Conservation (phyloP, 2,888 invertebrate genomes). For the Exephanes ischioxanthus region DNA sequence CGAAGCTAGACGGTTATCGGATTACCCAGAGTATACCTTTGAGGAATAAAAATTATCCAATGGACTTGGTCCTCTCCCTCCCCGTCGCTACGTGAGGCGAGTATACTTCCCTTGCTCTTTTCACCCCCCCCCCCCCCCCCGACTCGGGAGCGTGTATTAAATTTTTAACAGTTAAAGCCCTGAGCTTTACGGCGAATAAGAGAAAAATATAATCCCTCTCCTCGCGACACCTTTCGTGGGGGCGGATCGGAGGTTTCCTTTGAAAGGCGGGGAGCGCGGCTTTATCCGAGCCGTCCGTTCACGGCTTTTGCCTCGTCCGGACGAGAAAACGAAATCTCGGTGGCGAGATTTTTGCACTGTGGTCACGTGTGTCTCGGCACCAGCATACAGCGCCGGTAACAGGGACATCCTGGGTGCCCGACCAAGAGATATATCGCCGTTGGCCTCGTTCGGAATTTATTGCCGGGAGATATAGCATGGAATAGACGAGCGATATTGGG, state of each 20-base stretch:
- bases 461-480: conserved; percentile 42
- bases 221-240: not conserved
- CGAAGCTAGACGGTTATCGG: conserved; percentile 40
- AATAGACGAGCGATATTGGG: not conserved
- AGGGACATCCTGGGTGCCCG: not conserved
- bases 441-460: conserved; percentile 61
- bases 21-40: conserved; percentile 48
- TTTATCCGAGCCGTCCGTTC: conserved; percentile 1
- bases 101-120: conserved; percentile 11
- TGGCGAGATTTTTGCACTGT: conserved; percentile 28
- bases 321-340: conserved; percentile 29
- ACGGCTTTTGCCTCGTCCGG: conserved; percentile 17
- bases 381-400: conserved; percentile 21
- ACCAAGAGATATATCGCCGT: conserved; percentile 60
- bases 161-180: not conserved
- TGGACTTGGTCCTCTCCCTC: not conserved
- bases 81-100: conserved; percentile 17
- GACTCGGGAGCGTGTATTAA: conserved; percentile 13
- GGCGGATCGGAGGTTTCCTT: not conserved
- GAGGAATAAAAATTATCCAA: conserved; percentile 54
- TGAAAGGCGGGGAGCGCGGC: not conserved
- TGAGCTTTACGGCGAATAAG: conserved; percentile 9
- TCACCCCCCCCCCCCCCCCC: not conserved
- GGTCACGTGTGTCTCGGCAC: conserved; percentile 39
- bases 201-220: conserved; percentile 2